phyloP scores from a whole-genome alignment of 2,888 invertebrate species.

The Heteropelma amictum region DNA sequence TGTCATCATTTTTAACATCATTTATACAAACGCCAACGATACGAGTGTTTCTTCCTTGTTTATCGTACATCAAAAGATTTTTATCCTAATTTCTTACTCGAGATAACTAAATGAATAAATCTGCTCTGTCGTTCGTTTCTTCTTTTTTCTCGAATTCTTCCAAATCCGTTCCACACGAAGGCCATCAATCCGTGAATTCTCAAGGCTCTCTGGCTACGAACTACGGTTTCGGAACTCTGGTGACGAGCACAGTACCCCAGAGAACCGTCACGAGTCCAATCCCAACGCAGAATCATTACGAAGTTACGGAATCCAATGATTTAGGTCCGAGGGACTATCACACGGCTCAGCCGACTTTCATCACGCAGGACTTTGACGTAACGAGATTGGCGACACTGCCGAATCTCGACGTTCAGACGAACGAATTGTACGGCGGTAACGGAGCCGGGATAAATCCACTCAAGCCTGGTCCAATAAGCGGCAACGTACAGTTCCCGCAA shows the following conservation, averaged over 20 bases:
- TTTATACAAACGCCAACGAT: too few relatives aligned
- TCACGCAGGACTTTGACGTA: constrained; percentile 67
- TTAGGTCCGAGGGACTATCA: constrained; percentile 62
- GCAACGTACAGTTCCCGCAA: constrained; percentile 64
- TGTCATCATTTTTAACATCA: too few relatives aligned
- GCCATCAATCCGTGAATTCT: background rate
- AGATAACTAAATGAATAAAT: too few relatives aligned
- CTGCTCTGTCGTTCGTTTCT: too few relatives aligned
- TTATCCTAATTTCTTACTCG: too few relatives aligned
- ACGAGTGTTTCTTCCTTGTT: too few relatives aligned
- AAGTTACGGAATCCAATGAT: constrained; percentile 72
- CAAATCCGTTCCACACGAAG: background rate
- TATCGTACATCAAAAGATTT: too few relatives aligned
- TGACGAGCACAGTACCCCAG: constrained; percentile 62
- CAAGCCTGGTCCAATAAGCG: constrained; percentile 54
- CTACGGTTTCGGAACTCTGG: constrained; percentile 56
- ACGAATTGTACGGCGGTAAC: constrained; percentile 67
- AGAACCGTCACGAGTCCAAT: constrained; percentile 62
- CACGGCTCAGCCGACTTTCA: constrained; percentile 63
- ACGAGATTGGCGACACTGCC: constrained; percentile 61
- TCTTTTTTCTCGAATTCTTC: background rate
- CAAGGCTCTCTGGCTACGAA: constrained; percentile 53
- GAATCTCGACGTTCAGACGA: constrained; percentile 64
- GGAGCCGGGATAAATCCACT: constrained; percentile 49
- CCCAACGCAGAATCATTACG: constrained; percentile 66